A percentile compares a stretch with the other conserved stretches of the same genome.
Conservation (phyloP, 1,140 invertebrate species). For the Doryteuthis pealeii region DNA sequence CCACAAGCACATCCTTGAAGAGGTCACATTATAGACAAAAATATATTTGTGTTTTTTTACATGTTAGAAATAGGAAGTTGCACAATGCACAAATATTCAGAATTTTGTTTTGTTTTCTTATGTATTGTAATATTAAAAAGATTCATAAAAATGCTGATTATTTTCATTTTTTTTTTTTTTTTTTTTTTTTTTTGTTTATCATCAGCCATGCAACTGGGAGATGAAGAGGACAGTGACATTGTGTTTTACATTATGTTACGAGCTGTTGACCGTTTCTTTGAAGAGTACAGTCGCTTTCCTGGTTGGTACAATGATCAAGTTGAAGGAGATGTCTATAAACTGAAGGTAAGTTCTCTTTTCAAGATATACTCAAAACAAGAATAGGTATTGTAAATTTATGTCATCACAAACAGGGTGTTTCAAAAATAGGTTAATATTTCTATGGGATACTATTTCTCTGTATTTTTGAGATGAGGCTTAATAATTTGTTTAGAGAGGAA, state of each 20-base stretch:
- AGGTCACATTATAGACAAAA: too few species aligned
- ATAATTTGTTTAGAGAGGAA: too few species aligned
- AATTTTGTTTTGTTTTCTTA: too few species aligned
- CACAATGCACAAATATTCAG: too few species aligned
- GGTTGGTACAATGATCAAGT: conserved; percentile 85
- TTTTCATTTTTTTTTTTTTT: too few species aligned
- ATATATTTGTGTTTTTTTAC: too few species aligned
- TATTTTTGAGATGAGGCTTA: too few species aligned
- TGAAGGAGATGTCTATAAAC: conserved; percentile 45
- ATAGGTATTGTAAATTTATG: conserved; percentile 42
- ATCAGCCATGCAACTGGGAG: conserved; percentile 61
- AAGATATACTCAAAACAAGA: conserved; percentile 41
- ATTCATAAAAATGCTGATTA: too few species aligned
- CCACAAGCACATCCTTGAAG: too few species aligned
- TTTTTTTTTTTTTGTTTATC: conserved; percentile 14
- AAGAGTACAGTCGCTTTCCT: conserved; percentile 86
- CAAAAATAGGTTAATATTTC: conserved; percentile 5
- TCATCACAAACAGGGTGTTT: conserved; percentile 35
- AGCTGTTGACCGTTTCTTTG: conserved; percentile 85
- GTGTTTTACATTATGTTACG: conserved; percentile 89
- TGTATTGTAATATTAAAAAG: too few species aligned
- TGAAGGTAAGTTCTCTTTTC: conserved; percentile 38
- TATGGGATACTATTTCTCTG: conserved; percentile 20
- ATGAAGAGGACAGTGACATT: conserved; percentile 53
- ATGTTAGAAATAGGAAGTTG: too few species aligned